phyloP scores from a whole-genome alignment of 2,113 vertebrate genomes.

The Pseudorectes ferrugineus region DNA sequence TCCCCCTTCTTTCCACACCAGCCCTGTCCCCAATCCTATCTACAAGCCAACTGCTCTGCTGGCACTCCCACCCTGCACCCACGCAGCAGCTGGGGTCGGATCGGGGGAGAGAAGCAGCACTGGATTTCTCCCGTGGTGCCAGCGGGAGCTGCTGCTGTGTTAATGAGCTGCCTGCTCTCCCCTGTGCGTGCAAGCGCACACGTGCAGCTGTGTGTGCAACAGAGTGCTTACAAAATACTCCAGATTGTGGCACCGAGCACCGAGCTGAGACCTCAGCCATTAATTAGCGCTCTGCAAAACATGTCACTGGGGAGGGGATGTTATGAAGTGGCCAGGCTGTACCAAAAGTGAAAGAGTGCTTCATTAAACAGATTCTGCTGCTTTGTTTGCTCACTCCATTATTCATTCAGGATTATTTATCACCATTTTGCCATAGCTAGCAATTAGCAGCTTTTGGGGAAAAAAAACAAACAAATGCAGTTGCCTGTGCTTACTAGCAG shows the following conservation, averaged over 20 bases:
- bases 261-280: background rate
- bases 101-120: background rate
- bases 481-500: background rate
- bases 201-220: background rate
- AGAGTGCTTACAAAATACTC: background rate
- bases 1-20: background rate
- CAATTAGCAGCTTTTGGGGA: slow-evolving; percentile 21
- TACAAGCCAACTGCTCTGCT: background rate
- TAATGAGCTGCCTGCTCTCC: background rate
- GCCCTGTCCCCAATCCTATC: background rate
- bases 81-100: background rate
- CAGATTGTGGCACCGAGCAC: background rate
- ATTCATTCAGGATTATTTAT: slow-evolving; percentile 40
- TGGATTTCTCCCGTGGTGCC: background rate
- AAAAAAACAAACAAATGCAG: background rate
- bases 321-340: slow-evolving; percentile 23
- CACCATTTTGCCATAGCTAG: slow-evolving; percentile 1
- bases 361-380: slow-evolving; percentile 28
- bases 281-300: slow-evolving; percentile 23
- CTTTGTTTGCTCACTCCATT: slow-evolving; percentile 40
- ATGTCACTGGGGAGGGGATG: slow-evolving; percentile 12
- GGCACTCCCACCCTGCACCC: background rate
- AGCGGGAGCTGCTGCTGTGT: background rate
- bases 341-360: slow-evolving; percentile 18
- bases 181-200: background rate